Conservation (phyloP, 2,888 invertebrate genomes). For the Lithodes maja region DNA sequence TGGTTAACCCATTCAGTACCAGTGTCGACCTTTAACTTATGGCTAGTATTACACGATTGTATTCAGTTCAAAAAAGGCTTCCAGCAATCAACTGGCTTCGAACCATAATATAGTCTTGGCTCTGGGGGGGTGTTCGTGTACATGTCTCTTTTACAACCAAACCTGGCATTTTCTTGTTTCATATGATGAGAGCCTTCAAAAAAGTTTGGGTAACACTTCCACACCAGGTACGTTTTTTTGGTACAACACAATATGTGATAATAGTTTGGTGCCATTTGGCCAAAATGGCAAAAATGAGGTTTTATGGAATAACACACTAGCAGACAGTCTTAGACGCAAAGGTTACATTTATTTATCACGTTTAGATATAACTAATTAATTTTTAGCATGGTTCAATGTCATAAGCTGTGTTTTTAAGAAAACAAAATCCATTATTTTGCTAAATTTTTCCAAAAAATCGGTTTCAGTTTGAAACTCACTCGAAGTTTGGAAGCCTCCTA, state of each 20-base stretch:
- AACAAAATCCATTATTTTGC: background rate
- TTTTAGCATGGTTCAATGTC: background rate
- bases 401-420: background rate
- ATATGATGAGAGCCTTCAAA: slow-evolving; percentile 4
- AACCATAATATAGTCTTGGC: background rate
- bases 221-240: slow-evolving; percentile 4
- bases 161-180: slow-evolving; percentile 1
- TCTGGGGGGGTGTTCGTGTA: background rate
- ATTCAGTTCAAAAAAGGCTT: too few relatives aligned
- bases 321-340: background rate
- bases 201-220: background rate
- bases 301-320: background rate
- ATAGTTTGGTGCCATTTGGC: background rate
- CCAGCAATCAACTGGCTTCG: too few relatives aligned
- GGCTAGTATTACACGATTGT: too few relatives aligned
- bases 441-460: too few relatives aligned
- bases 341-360: background rate
- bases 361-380: background rate
- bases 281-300: background rate
- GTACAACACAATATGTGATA: background rate
- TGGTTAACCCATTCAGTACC: too few relatives aligned
- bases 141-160: background rate
- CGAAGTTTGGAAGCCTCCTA: background rate
- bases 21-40: too few relatives aligned
- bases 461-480: background rate